phyloP scores from a whole-genome alignment of 2,888 invertebrate genomes.

The Acronicta psi region DNA sequence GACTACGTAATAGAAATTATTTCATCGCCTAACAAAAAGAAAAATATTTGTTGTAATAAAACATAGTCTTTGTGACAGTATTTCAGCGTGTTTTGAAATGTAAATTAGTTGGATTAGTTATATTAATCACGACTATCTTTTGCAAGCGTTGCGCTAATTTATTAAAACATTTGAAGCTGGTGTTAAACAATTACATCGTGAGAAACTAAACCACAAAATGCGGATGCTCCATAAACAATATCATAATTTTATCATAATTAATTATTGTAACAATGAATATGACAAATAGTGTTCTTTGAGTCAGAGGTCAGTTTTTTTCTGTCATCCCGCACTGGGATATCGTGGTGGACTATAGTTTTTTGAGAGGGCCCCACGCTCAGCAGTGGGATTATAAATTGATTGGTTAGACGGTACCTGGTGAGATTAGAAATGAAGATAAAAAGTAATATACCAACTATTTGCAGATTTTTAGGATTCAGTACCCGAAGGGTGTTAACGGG shows the following conservation, averaged over 20 bases:
- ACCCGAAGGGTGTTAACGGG: too few species aligned
- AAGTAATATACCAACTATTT: too few species aligned
- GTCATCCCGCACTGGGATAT: too few species aligned
- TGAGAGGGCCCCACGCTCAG: too few species aligned
- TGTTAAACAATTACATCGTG: conserved; percentile 42
- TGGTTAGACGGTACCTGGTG: too few species aligned
- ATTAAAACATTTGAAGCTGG: conserved; percentile 2
- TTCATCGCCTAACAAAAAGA: too few species aligned
- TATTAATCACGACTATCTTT: conserved; percentile 27
- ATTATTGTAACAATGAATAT: conserved; percentile 22
- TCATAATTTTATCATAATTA: conserved; percentile 17
- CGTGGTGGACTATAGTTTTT: too few species aligned
- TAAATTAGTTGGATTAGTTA: conserved; percentile 28
- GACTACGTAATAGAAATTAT: too few species aligned
- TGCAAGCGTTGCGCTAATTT: conserved; percentile 22
- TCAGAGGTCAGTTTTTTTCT: conserved; percentile 43
- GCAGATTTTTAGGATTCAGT: too few species aligned
- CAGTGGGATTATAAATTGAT: too few species aligned
- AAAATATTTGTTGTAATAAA: not conserved
- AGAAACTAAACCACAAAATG: conserved; percentile 33
- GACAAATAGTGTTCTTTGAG: conserved; percentile 26
- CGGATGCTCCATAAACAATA: conserved; percentile 19
- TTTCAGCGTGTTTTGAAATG: conserved; percentile 37
- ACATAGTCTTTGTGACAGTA: conserved; percentile 20
- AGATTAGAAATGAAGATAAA: too few species aligned